phyloP scores from a whole-genome alignment of 1,140 invertebrate genomes.

The Aporrectodea caliginosa region DNA sequence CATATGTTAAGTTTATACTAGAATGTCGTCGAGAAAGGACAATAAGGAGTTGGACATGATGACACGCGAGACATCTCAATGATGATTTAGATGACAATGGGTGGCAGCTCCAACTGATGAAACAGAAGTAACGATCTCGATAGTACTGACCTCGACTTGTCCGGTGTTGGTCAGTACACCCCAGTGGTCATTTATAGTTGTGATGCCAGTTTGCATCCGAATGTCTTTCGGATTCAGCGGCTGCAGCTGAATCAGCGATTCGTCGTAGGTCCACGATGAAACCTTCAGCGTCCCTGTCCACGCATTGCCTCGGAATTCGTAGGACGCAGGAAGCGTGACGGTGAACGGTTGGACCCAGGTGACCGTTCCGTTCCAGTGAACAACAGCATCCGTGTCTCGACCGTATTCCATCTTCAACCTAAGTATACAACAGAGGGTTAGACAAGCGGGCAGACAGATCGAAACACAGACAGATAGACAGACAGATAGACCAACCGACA shows the following conservation, averaged over 20 bases:
- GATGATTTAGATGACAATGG: no score
- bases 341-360: neutral
- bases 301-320: constrained; percentile 6
- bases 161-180: neutral
- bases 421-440: no score
- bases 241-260: neutral
- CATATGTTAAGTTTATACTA: no score
- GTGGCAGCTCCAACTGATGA: no score
- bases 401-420: neutral
- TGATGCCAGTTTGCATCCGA: neutral
- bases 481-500: no score
- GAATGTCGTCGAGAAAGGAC: no score
- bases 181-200: neutral
- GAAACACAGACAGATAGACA: no score
- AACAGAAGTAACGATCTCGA: no score
- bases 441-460: no score
- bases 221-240: neutral
- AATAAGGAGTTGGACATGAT: no score
- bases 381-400: neutral
- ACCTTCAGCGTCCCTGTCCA: neutral
- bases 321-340: neutral
- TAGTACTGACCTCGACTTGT: neutral
- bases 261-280: constrained; percentile 11
- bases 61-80: no score
- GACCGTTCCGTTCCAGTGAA: neutral